phyloP scores from a whole-genome alignment of 35 echinoderm and acorn worm species.

The Hemicentrotus pulcherrimus region DNA sequence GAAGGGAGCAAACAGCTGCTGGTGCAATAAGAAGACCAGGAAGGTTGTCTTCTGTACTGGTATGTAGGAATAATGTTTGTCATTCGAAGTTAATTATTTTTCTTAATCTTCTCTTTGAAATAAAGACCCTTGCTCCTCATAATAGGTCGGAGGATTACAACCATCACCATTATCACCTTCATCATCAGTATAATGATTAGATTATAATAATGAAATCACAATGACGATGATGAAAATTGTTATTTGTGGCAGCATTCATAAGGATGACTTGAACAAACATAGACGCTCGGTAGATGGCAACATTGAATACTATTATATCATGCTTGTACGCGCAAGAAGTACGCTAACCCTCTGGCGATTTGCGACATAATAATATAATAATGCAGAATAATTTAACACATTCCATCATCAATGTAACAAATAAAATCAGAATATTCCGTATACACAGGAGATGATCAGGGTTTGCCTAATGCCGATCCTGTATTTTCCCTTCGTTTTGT shows the following conservation, averaged over 20 bases:
- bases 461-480: too few relatives aligned
- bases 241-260: neutral
- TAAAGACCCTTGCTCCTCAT: neutral
- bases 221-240: neutral
- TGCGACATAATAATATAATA: too few relatives aligned
- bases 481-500: neutral
- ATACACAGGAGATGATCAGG: too few relatives aligned
- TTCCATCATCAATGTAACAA: too few relatives aligned
- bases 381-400: too few relatives aligned
- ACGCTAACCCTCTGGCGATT: too few relatives aligned
- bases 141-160: neutral
- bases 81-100: neutral
- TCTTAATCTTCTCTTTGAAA: neutral
- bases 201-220: neutral
- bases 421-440: too few relatives aligned
- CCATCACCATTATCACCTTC: neutral
- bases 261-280: too few relatives aligned
- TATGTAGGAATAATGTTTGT: neutral
- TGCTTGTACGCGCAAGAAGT: too few relatives aligned
- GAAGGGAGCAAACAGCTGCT: neutral
- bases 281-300: too few relatives aligned
- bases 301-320: too few relatives aligned
- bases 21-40: constrained; percentile 30
- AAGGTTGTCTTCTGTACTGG: constrained; percentile 41
- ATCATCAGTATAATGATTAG: neutral